Conservation (phyloP, 2,797 vertebrate species). For the Eremophila alpestris region DNA sequence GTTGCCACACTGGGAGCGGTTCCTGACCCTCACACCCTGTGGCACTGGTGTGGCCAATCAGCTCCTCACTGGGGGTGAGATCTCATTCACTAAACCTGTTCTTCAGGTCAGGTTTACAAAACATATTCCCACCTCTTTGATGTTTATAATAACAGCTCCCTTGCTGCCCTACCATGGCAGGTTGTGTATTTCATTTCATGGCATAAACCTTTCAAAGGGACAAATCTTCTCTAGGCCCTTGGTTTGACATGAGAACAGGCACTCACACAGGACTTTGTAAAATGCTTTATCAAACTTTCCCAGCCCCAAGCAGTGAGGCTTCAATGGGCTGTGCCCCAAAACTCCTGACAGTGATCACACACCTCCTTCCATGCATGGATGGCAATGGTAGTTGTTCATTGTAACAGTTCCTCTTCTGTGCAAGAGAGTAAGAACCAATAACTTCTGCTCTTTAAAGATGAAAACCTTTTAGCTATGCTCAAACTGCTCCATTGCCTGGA, state of each 20-base stretch:
- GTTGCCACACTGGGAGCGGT: background rate
- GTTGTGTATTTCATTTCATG: background rate
- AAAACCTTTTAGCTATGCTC: background rate
- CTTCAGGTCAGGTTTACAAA: background rate
- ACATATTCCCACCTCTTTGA: background rate
- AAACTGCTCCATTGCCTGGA: background rate
- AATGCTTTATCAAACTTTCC: background rate
- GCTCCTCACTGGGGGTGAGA: background rate
- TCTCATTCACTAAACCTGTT: background rate
- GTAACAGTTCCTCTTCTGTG: background rate
- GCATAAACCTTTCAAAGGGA: background rate
- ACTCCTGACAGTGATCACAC: background rate
- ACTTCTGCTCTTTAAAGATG: background rate
- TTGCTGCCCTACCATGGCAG: background rate
- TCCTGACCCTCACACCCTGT: accelerated
- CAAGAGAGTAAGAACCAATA: background rate
- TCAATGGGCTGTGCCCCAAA: background rate
- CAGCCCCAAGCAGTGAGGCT: background rate
- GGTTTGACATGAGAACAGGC: background rate
- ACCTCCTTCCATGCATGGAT: background rate
- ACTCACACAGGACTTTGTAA: background rate
- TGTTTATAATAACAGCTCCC: background rate
- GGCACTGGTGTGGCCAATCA: background rate
- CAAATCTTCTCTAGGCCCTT: background rate
- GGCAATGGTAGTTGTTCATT: background rate